These are phyloP conservation scores for Drosophila paranaensis DNA, from an alignment of 2,888 invertebrate species.

Conservation along the genomic window DNA sequence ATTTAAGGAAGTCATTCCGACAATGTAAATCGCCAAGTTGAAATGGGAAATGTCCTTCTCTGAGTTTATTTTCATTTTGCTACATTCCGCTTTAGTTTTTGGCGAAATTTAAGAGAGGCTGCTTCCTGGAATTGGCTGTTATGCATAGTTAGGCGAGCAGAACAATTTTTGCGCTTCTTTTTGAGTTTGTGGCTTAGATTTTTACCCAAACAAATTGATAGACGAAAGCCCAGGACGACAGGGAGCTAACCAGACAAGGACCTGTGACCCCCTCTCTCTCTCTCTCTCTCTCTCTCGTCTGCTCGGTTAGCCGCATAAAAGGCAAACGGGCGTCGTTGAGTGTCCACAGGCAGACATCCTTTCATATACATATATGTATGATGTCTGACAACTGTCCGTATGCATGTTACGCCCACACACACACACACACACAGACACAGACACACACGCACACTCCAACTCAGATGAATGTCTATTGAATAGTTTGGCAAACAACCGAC, in stretches of 20 bases:
- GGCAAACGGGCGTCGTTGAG: conserved; percentile 34
- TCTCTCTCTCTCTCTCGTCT: not conserved
- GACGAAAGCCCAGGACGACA: conserved; percentile 20
- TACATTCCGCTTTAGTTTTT: not conserved
- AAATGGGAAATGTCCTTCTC: not conserved
- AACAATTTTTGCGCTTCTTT: conserved; percentile 29
- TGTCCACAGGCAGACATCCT: conserved; percentile 34
- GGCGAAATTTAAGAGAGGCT: conserved; percentile 11
- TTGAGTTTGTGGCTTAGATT: conserved; percentile 32
- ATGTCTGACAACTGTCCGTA: conserved; percentile 57
- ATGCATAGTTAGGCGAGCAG: conserved; percentile 14
- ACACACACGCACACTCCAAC: conserved; percentile 1
- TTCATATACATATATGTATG: conserved; percentile 41
- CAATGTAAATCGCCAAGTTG: not conserved
- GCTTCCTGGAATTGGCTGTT: conserved; percentile 18
- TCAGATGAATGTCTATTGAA: conserved; percentile 52
- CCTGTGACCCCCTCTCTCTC: conserved; percentile 1
- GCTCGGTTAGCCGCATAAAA: conserved; percentile 48
- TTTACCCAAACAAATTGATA: conserved; percentile 52
- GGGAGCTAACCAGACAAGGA: conserved; percentile 26
- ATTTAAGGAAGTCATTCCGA: not conserved
- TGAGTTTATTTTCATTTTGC: not conserved
- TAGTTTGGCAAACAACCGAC: conserved; percentile 75
- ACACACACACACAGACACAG: conserved; percentile 4
- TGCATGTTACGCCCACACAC: conserved; percentile 34